Evolutionary conservation across 1,140 invertebrate genomes (phyloP).

Genomic region (Zaprionus africanus): DNA sequence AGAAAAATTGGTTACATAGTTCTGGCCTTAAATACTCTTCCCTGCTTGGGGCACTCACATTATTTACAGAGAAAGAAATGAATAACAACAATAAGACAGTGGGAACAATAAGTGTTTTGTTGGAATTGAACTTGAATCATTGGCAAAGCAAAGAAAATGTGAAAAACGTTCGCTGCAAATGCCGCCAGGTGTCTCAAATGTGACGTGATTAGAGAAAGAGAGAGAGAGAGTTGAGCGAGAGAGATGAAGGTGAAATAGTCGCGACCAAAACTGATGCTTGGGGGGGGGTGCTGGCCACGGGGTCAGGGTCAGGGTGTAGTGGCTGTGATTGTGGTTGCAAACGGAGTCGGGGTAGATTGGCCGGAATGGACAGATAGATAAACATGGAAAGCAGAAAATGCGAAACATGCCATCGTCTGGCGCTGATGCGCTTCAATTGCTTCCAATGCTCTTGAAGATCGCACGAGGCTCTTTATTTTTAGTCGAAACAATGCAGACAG

Average conservation of each 20-base stretch:
- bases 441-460: constrained; percentile 36
- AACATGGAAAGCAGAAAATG: constrained; percentile 27
- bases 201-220: constrained; percentile 54
- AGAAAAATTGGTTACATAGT: neutral
- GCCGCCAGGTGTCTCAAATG: constrained; percentile 66
- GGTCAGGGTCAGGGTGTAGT: neutral
- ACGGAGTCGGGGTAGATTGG: neutral
- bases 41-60: neutral
- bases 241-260: constrained; percentile 15
- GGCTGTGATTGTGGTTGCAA: neutral
- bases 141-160: constrained; percentile 26
- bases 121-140: constrained; percentile 22
- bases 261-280: neutral
- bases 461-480: constrained; percentile 59
- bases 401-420: constrained; percentile 27
- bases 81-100: constrained; percentile 21
- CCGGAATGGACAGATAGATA: constrained; percentile 28
- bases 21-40: neutral
- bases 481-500: constrained; percentile 74
- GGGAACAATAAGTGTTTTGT: neutral
- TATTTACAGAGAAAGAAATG: neutral
- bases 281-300: neutral
- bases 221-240: constrained; percentile 11
- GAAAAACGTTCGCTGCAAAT: constrained; percentile 33
- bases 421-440: constrained; percentile 35